A percentile compares a stretch with the other conserved stretches of the same genome.
Conservation (phyloP, 2,113 vertebrate species). For the Malurus cyaneus region DNA sequence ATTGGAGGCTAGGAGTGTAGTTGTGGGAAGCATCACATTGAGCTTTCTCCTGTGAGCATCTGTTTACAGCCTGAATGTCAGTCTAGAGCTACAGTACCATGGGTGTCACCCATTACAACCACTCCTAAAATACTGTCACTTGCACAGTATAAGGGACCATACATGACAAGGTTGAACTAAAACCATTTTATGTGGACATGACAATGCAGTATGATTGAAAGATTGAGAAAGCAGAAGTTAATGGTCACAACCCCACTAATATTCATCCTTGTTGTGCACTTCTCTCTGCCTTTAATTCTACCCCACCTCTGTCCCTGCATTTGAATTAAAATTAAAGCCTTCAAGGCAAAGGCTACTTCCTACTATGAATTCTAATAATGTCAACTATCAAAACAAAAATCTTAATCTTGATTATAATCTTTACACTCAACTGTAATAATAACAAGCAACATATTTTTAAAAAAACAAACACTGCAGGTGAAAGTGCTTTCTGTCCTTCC, state of each 20-base stretch:
- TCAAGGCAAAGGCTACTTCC: not conserved
- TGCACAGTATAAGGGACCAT: not conserved
- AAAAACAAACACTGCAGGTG: not conserved
- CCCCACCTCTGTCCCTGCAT: accelerated
- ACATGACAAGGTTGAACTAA: not conserved
- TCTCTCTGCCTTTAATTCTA: not conserved
- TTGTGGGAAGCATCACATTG: not conserved
- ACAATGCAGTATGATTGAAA: not conserved
- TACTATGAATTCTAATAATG: not conserved
- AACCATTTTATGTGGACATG: not conserved
- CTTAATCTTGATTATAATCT: not conserved
- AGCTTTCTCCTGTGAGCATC: not conserved
- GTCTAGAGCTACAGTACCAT: not conserved
- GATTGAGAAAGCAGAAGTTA: not conserved
- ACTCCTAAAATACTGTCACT: not conserved
- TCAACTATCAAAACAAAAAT: not conserved
- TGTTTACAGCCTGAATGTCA: not conserved
- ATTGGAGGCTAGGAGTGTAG: not conserved
- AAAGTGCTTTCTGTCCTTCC: not conserved
- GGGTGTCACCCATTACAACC: not conserved
- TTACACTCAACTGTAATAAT: not conserved
- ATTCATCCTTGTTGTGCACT: not conserved
- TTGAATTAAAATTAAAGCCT: not conserved
- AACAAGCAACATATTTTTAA: not conserved
- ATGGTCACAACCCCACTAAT: not conserved